Evolutionary conservation across 1,140 invertebrate species (phyloP).

Genomic region (Neodiprion fabricii): DNA sequence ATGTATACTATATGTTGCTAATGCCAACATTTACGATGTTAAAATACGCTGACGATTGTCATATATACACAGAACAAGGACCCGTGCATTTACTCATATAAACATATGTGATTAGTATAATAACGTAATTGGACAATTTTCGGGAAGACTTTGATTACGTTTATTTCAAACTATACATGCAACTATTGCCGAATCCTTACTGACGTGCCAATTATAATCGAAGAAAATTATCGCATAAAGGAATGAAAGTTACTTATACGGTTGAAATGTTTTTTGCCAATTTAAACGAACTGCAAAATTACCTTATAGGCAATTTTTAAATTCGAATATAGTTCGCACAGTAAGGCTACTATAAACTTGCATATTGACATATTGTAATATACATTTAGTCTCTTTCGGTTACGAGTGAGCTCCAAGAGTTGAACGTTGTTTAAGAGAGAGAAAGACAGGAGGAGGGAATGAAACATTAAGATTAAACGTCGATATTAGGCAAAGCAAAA

Average conservation of each 20-base stretch:
- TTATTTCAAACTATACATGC: neutral
- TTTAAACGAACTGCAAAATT: neutral
- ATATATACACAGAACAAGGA: constrained; percentile 43
- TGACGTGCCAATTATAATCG: neutral
- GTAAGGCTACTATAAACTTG: neutral
- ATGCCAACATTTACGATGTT: neutral
- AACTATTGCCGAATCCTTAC: neutral
- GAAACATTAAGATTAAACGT: neutral
- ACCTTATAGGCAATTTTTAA: constrained; percentile 1
- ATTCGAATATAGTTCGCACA: neutral
- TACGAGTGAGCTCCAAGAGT: constrained; percentile 55
- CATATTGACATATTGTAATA: neutral
- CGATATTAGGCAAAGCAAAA: neutral
- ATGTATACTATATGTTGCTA: neutral
- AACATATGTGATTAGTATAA: neutral
- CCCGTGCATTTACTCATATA: constrained; percentile 58
- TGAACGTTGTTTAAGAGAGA: constrained; percentile 11
- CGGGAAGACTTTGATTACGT: constrained; percentile 9
- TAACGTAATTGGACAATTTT: neutral
- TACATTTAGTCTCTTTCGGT: constrained; percentile 55
- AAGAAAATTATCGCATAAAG: neutral
- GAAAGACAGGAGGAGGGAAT: constrained; percentile 7
- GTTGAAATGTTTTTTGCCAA: no score
- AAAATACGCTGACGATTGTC: constrained; percentile 61
- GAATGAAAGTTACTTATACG: neutral